A percentile compares a stretch with the other conserved stretches of the same genome.
Conservation (phyloP, 2,113 vertebrate species). For the Aptenodytes patagonicus region DNA sequence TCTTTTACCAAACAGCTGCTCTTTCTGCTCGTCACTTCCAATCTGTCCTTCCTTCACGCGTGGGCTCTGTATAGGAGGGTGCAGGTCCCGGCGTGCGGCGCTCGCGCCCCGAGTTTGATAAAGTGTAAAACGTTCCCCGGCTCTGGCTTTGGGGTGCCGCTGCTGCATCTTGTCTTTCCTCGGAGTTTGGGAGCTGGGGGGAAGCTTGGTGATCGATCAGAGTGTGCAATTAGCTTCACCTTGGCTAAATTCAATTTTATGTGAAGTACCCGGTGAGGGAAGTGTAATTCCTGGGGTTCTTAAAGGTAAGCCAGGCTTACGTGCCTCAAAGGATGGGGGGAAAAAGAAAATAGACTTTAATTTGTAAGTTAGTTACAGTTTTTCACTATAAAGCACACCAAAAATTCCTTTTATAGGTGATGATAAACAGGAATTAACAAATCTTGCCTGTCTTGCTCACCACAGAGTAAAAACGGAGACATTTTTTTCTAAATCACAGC, state of each 20-base stretch:
- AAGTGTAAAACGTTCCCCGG: not conserved
- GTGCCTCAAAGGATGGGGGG: not conserved
- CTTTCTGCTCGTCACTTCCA: not conserved
- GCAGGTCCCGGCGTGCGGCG: not conserved
- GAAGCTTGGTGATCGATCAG: not conserved
- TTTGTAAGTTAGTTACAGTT: not conserved
- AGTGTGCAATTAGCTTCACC: not conserved
- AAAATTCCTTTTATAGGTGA: not conserved
- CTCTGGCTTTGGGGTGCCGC: not conserved
- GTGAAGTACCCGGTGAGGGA: not conserved
- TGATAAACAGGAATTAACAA: not conserved
- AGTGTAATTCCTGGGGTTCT: not conserved
- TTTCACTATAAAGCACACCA: not conserved
- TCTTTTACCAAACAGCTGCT: not conserved
- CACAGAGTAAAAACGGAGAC: not conserved
- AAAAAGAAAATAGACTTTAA: not conserved
- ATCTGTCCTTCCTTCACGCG: accelerated
- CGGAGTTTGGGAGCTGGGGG: not conserved
- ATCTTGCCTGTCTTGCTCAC: not conserved
- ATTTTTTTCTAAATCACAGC: not conserved
- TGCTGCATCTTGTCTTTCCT: not conserved
- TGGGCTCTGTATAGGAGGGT: not conserved
- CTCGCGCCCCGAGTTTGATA: not conserved
- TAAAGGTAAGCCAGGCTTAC: not conserved
- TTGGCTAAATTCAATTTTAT: not conserved